A percentile compares a stretch with the other conserved stretches of the same genome.
Evolutionary conservation across 2,797 vertebrate species (phyloP).

Genomic region (Trematomus bernacchii): DNA sequence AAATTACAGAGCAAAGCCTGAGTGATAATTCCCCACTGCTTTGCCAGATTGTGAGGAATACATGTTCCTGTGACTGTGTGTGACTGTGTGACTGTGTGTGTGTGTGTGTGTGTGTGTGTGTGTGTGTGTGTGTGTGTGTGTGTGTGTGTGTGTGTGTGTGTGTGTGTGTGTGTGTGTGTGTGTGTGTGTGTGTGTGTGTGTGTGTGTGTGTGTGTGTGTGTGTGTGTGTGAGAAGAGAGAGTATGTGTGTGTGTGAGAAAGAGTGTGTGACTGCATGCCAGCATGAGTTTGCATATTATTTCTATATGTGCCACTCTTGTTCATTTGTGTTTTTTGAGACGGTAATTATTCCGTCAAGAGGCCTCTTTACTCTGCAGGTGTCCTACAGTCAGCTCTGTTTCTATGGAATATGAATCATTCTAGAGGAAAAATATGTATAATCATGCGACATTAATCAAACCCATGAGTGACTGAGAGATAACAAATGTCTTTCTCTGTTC

Average conservation of each 20-base stretch:
- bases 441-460: constrained; percentile 33
- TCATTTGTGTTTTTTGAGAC: constrained; percentile 19
- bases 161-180: constrained; percentile 21
- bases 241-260: background rate
- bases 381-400: constrained; percentile 23
- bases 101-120: constrained; percentile 18
- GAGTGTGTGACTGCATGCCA: constrained; percentile 10
- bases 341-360: constrained; percentile 49
- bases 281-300: constrained; percentile 6
- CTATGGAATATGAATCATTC: constrained; percentile 30
- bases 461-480: constrained; percentile 14
- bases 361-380: constrained; percentile 48
- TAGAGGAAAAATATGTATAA: constrained; percentile 23
- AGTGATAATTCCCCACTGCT: constrained; percentile 35
- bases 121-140: constrained; percentile 16
- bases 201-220: no score
- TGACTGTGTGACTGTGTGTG: constrained; percentile 19
- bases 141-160: constrained; percentile 10
- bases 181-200: constrained; percentile 5
- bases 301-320: constrained; percentile 3
- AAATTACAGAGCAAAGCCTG: constrained; percentile 35
- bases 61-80: constrained; percentile 31
- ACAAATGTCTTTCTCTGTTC: constrained; percentile 28
- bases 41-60: constrained; percentile 35
- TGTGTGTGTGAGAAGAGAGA: constrained; percentile 14